A percentile compares a stretch with the other conserved stretches of the same genome.
Evolutionary conservation across 2,888 invertebrate species (phyloP).

Genomic region (Oscheius sp.): DNA sequence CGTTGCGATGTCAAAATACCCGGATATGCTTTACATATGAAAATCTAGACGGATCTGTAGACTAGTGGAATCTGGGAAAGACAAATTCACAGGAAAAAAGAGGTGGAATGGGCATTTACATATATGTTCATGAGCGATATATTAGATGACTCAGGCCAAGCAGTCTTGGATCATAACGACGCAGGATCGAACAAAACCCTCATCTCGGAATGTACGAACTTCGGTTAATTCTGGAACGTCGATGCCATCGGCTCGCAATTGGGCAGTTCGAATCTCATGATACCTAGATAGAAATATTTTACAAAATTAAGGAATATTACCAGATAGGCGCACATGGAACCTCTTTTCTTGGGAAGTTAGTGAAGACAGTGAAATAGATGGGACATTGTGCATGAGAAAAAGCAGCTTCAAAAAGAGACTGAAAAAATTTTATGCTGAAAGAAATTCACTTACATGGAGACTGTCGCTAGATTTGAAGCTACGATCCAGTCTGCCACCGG

Average conservation of each 20-base stretch:
- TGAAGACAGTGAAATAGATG: constrained; percentile 75
- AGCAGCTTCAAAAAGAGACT: constrained; percentile 93
- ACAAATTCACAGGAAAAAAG: too few species aligned
- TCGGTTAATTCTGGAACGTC: constrained; percentile 6
- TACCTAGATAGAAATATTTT: constrained; percentile 12
- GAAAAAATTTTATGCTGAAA: constrained; percentile 72
- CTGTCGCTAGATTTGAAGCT: constrained; percentile 84
- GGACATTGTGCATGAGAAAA: constrained; percentile 93
- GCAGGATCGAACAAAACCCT: constrained; percentile 23
- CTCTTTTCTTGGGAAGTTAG: constrained; percentile 48
- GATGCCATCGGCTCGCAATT: constrained; percentile 20
- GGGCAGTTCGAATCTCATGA: constrained; percentile 14
- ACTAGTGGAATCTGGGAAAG: too few species aligned
- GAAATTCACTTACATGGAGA: constrained; percentile 81
- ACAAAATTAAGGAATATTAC: constrained; percentile 33
- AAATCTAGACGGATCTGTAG: too few species aligned
- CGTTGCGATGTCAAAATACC: too few species aligned
- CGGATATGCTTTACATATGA: too few species aligned
- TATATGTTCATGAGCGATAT: too few species aligned
- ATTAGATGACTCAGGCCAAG: neutral
- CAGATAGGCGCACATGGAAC: constrained; percentile 56
- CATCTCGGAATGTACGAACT: constrained; percentile 24
- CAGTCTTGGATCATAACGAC: constrained; percentile 34
- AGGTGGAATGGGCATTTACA: too few species aligned
- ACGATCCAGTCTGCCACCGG: constrained; percentile 86